These are phyloP conservation scores for Mylabris sibirica DNA, from an alignment of 2,888 invertebrate species.

Conservation along the genomic window DNA sequence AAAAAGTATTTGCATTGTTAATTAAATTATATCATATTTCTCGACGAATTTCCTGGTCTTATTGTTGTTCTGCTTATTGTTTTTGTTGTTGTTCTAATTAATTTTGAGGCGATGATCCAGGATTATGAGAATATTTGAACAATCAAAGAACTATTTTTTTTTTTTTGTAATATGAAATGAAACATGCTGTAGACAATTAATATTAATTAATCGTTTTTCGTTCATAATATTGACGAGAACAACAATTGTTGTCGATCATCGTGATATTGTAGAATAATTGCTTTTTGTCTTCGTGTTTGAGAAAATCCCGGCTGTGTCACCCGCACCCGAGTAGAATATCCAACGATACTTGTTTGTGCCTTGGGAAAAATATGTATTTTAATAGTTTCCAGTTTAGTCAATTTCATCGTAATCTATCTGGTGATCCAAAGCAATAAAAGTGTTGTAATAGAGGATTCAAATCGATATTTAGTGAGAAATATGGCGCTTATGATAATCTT, in stretches of 20 bases:
- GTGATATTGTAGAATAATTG: neutral
- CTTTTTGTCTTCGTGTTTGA: neutral
- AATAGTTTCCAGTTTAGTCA: neutral
- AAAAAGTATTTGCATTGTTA: neutral
- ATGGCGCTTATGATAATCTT: neutral
- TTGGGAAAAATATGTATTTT: neutral
- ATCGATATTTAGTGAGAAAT: neutral
- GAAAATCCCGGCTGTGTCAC: neutral
- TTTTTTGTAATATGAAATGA: too few relatives aligned
- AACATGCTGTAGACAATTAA: neutral
- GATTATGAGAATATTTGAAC: neutral
- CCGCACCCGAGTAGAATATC: neutral
- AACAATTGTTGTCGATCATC: neutral
- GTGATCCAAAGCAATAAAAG: neutral
- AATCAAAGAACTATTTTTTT: neutral
- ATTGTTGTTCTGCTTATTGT: neutral
- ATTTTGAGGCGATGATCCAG: neutral
- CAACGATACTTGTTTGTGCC: neutral
- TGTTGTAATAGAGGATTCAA: neutral
- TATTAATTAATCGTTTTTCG: neutral
- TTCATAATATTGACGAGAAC: neutral
- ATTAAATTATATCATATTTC: neutral
- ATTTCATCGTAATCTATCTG: neutral
- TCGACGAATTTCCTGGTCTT: neutral
- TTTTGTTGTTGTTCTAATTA: too few relatives aligned